phyloP scores from a whole-genome alignment of 2,797 vertebrate species.

The Enteromius trimaculatus region DNA sequence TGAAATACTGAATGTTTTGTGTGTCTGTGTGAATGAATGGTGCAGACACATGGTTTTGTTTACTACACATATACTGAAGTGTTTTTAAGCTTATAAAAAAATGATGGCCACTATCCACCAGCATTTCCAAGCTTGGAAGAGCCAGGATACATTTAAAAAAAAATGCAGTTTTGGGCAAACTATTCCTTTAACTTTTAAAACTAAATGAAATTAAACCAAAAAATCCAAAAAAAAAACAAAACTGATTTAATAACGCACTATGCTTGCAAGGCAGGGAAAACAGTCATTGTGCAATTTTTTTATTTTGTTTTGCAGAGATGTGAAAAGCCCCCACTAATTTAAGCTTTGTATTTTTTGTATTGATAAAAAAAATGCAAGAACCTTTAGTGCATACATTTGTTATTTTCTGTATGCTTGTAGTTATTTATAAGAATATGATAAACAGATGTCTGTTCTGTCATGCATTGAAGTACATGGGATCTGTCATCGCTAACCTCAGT shows the following conservation, averaged over 20 bases:
- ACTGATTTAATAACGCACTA: not conserved
- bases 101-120: too few relatives aligned
- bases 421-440: not conserved
- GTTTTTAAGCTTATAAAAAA: not conserved
- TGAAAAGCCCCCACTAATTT: not conserved
- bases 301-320: not conserved
- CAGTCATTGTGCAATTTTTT: not conserved
- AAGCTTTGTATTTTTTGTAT: not conserved
- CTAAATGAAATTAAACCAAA: not conserved
- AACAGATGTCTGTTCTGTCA: not conserved
- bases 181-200: not conserved
- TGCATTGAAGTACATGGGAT: not conserved
- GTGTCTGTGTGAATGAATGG: not conserved
- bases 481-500: constrained; percentile 29
- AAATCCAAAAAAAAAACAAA: not conserved
- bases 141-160: too few relatives aligned
- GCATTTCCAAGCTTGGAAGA: too few relatives aligned
- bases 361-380: not conserved
- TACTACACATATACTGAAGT: not conserved
- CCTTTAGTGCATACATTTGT: not conserved
- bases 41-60: not conserved
- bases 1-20: not conserved
- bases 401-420: not conserved
- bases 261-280: not conserved
- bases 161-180: too few relatives aligned